These are phyloP conservation scores for Sorex maritimensis DNA, from an alignment of 2,797 vertebrate genomes.

Conservation along the genomic window DNA sequence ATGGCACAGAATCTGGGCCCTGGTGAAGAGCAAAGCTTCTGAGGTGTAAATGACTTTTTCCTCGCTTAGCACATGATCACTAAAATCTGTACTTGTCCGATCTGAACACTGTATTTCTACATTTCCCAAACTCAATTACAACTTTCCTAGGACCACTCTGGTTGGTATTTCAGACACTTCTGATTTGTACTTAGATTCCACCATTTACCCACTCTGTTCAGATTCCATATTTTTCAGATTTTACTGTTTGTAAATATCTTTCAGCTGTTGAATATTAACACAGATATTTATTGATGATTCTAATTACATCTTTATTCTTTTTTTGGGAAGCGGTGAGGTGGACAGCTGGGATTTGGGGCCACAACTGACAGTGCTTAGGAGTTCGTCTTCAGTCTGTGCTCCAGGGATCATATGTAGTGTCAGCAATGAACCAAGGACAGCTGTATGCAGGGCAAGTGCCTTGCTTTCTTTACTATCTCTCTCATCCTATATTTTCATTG, in stretches of 20 bases:
- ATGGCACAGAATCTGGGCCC: not conserved
- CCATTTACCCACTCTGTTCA: not conserved
- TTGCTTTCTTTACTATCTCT: too few relatives aligned
- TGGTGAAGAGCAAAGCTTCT: not conserved
- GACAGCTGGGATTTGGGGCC: too few relatives aligned
- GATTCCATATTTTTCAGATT: not conserved
- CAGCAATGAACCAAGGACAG: too few relatives aligned
- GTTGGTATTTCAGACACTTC: not conserved
- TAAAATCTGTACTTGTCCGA: not conserved
- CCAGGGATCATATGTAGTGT: too few relatives aligned
- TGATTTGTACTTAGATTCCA: not conserved
- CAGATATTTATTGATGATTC: not conserved
- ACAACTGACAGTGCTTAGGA: too few relatives aligned
- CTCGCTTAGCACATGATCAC: not conserved
- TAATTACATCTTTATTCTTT: not conserved
- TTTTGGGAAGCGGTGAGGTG: too few relatives aligned
- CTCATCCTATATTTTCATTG: too few relatives aligned
- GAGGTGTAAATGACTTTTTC: not conserved
- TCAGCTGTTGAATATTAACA: not conserved
- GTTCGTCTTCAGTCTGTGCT: too few relatives aligned
- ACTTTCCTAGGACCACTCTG: not conserved
- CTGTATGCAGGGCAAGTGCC: too few relatives aligned
- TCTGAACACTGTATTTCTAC: not conserved
- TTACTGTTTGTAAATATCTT: not conserved
- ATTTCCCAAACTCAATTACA: not conserved